Percentiles rank a stretch among this genome's conserved stretches.
Evolutionary conservation across 2,888 invertebrate genomes (phyloP).

Genomic region (Tyria jacobaeae): DNA sequence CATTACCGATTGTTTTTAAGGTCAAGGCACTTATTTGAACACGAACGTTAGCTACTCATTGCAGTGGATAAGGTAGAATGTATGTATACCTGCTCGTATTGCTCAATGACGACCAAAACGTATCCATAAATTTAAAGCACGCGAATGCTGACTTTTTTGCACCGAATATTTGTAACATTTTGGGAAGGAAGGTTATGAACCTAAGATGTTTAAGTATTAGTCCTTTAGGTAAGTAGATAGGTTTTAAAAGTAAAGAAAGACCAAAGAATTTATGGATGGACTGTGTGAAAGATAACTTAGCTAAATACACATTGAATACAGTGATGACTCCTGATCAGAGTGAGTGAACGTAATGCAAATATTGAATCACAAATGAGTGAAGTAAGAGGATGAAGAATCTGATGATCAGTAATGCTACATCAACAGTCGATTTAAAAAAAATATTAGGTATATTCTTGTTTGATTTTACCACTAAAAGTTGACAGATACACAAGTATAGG

Average conservation of each 20-base stretch:
- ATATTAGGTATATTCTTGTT: too few species aligned
- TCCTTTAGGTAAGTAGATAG: too few species aligned
- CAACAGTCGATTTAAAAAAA: background rate
- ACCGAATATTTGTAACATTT: too few species aligned
- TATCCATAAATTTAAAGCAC: background rate
- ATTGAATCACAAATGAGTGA: background rate
- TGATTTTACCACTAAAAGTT: too few species aligned
- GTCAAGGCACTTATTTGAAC: conserved; percentile 49
- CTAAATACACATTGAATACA: too few species aligned
- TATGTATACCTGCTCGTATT: background rate
- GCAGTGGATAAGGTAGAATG: conserved; percentile 32
- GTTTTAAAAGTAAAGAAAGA: too few species aligned
- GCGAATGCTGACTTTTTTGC: background rate
- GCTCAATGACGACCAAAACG: background rate
- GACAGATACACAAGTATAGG: background rate
- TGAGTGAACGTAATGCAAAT: background rate
- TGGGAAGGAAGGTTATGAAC: too few species aligned
- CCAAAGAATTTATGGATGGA: too few species aligned
- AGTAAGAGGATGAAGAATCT: background rate
- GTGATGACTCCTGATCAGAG: too few species aligned
- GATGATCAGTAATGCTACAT: background rate
- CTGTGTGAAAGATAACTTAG: too few species aligned
- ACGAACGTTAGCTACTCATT: conserved; percentile 26
- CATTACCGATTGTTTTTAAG: conserved; percentile 33
- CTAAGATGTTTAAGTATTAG: too few species aligned